Evolutionary conservation across 2,113 vertebrate genomes (phyloP).

Genomic region (Naja naja): DNA sequence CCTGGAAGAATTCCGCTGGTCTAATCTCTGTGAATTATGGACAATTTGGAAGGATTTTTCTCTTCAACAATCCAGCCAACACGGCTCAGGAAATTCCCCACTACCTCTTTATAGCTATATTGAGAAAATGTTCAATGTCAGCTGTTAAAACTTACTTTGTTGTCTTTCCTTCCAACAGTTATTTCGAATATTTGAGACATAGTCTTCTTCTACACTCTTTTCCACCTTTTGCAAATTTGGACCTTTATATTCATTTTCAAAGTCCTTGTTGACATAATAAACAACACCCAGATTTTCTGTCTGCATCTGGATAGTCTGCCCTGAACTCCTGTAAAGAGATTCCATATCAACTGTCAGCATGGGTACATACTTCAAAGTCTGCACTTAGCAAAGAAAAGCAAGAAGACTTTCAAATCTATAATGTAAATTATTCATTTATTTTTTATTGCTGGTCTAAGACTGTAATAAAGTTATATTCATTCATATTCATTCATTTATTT

Average conservation of each 20-base stretch:
- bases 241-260: conserved; percentile 92
- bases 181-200: conserved; percentile 91
- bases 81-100: background rate
- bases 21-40: background rate
- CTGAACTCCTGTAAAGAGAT: conserved; percentile 79
- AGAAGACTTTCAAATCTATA: background rate
- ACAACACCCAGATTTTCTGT: conserved; percentile 88
- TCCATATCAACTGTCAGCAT: conserved; percentile 9
- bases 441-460: too few relatives aligned
- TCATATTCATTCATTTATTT: too few relatives aligned
- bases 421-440: background rate
- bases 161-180: conserved; percentile 98
- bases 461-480: too few relatives aligned
- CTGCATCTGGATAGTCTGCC: conserved; percentile 88
- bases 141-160: conserved; percentile 82
- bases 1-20: background rate
- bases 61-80: background rate
- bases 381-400: background rate
- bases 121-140: background rate
- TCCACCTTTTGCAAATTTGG: conserved; percentile 88
- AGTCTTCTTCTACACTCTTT: conserved; percentile 96
- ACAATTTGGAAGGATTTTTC: background rate
- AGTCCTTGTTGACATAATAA: conserved; percentile 93
- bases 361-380: background rate
- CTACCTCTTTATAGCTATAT: background rate